These are phyloP conservation scores for Ichneumoninae sp. DNA, from an alignment of 2,888 invertebrate species.

Conservation along the genomic window DNA sequence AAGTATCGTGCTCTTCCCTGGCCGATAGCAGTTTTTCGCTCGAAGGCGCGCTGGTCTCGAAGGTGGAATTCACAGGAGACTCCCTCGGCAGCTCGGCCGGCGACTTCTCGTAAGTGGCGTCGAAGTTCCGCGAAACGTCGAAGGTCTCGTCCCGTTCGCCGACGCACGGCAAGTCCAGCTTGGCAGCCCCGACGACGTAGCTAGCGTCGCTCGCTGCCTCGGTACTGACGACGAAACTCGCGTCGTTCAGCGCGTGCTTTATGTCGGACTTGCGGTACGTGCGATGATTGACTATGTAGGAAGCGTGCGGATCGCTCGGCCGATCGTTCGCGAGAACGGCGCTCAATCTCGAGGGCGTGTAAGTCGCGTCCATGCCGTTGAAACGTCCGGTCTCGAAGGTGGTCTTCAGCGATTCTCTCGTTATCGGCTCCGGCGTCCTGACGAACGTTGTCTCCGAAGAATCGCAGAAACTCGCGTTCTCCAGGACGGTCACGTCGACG, in stretches of 20 bases:
- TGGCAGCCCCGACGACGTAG: conserved; percentile 10
- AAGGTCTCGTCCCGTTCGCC: conserved; percentile 51
- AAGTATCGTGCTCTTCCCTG: not conserved
- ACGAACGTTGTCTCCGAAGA: conserved; percentile 48
- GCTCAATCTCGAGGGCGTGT: conserved; percentile 30
- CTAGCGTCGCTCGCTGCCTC: conserved; percentile 20
- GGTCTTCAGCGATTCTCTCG: conserved; percentile 26
- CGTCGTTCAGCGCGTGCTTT: conserved; percentile 23
- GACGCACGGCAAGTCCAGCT: not conserved
- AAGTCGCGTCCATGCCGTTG: conserved; percentile 51
- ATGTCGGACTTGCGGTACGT: not conserved
- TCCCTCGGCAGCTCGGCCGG: conserved; percentile 7
- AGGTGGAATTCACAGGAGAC: not conserved
- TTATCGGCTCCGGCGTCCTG: not conserved
- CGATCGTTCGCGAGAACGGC: conserved; percentile 27
- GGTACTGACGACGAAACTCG: conserved; percentile 38
- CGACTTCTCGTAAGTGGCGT: conserved; percentile 50
- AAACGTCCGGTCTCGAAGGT: conserved; percentile 33
- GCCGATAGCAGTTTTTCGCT: conserved; percentile 24
- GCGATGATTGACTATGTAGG: conserved; percentile 52
- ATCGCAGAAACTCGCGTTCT: conserved; percentile 43
- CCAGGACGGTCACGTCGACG: conserved; percentile 60
- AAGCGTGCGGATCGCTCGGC: conserved; percentile 63
- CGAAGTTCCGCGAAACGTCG: conserved; percentile 11
- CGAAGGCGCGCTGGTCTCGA: not conserved